phyloP scores from a whole-genome alignment of 2,888 invertebrate genomes.

The Lasioglossum vierecki region DNA sequence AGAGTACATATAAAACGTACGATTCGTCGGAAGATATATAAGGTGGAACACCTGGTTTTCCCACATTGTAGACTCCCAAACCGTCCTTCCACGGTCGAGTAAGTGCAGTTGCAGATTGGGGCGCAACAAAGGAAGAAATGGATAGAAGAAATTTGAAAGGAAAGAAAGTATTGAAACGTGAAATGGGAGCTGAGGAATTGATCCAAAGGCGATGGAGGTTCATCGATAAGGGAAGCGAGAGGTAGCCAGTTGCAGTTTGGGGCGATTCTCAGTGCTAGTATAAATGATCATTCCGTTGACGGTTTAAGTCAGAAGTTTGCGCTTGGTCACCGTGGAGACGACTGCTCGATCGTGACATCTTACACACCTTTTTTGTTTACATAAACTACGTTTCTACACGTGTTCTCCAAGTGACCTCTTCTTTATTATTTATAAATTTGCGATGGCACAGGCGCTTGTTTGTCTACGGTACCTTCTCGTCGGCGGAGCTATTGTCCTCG shows the following conservation, averaged over 20 bases:
- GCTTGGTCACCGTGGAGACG: constrained; percentile 57
- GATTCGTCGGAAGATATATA: not conserved
- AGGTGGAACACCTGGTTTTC: not conserved
- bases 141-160: not conserved
- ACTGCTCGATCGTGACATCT: constrained; percentile 7
- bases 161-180: not conserved
- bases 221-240: constrained; percentile 38
- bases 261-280: constrained; percentile 42
- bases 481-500: constrained; percentile 73
- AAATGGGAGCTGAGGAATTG: not conserved
- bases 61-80: not conserved
- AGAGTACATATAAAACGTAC: not conserved
- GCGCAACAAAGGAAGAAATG: not conserved
- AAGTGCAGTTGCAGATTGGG: constrained; percentile 4
- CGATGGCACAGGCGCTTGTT: constrained; percentile 72
- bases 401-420: constrained; percentile 25
- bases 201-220: not conserved
- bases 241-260: constrained; percentile 18
- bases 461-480: constrained; percentile 76
- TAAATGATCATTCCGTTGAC: not conserved
- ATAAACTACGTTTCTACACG: constrained; percentile 12
- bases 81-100: not conserved
- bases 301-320: constrained; percentile 46
- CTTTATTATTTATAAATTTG: constrained; percentile 25
- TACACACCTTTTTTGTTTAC: constrained; percentile 5